Evolutionary conservation across 2,797 vertebrate genomes (phyloP).

Genomic region (Morelia viridis): DNA sequence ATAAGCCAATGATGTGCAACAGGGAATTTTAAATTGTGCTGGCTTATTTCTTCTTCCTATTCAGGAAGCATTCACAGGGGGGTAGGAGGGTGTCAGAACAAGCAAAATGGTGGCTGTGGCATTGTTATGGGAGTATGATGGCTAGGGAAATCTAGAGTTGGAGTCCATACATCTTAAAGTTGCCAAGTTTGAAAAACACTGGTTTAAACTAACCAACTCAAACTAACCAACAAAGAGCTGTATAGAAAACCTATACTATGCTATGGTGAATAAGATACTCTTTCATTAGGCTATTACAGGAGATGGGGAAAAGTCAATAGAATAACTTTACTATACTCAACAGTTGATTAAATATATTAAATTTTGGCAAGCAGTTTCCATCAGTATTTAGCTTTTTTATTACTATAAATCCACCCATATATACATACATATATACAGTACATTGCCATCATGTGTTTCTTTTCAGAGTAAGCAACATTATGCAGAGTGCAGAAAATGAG

Average conservation of each 20-base stretch:
- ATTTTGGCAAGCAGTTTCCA: slow-evolving; percentile 35
- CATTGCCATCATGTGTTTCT: too few species aligned
- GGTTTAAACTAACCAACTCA: too few species aligned
- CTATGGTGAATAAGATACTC: background rate
- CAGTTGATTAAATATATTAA: background rate
- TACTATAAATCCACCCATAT: background rate
- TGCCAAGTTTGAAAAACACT: too few species aligned
- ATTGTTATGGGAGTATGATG: background rate
- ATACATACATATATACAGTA: too few species aligned
- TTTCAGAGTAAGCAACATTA: too few species aligned
- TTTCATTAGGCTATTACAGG: slow-evolving; percentile 16
- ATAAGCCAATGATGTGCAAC: background rate
- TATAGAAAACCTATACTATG: slow-evolving; percentile 4
- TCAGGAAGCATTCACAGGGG: background rate
- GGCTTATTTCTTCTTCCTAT: background rate
- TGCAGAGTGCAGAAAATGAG: too few species aligned
- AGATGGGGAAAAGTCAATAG: slow-evolving; percentile 15
- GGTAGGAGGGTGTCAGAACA: background rate
- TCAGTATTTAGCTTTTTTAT: background rate
- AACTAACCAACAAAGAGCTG: background rate
- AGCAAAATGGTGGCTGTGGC: background rate
- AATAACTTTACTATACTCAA: background rate
- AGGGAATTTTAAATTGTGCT: background rate
- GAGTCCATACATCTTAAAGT: too few species aligned
- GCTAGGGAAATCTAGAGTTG: too few species aligned